Percentiles rank a stretch among this genome's conserved stretches.
phyloP scores from a whole-genome alignment of 2,888 invertebrate species.

The Acanthococcus lagerstroemiae region DNA sequence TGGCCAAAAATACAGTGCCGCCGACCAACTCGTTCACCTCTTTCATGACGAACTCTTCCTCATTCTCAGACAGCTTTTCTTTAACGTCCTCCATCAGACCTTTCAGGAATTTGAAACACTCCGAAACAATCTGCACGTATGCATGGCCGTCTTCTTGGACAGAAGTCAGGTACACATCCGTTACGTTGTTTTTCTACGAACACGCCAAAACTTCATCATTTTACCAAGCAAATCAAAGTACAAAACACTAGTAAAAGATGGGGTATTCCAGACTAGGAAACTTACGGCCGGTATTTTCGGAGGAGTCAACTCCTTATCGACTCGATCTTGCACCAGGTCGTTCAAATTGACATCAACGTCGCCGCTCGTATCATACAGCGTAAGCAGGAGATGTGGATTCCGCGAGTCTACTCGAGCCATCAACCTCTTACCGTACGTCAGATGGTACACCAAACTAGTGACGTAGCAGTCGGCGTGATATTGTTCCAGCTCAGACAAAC shows the following conservation, averaged over 20 bases:
- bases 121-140: conserved; percentile 2
- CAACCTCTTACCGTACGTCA: not conserved
- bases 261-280: not conserved
- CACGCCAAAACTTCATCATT: not conserved
- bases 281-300: conserved; percentile 3
- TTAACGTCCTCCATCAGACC: not conserved
- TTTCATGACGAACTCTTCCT: not conserved
- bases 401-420: conserved; percentile 4
- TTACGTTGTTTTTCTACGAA: conserved; percentile 3
- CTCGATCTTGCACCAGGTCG: not conserved
- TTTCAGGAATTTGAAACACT: not conserved
- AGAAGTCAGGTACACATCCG: not conserved
- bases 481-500: conserved; percentile 1
- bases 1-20: not conserved
- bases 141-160: conserved; percentile 17
- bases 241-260: not conserved
- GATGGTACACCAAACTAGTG: not conserved
- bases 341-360: conserved; percentile 2
- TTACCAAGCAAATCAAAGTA: not conserved
- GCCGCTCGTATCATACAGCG: not conserved
- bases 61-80: not conserved
- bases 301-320: not conserved
- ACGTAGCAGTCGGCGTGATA: not conserved
- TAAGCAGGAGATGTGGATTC: conserved; percentile 5
- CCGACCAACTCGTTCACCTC: not conserved